phyloP scores from a whole-genome alignment of 2,113 vertebrate species.

The Trematomus loennbergii region DNA sequence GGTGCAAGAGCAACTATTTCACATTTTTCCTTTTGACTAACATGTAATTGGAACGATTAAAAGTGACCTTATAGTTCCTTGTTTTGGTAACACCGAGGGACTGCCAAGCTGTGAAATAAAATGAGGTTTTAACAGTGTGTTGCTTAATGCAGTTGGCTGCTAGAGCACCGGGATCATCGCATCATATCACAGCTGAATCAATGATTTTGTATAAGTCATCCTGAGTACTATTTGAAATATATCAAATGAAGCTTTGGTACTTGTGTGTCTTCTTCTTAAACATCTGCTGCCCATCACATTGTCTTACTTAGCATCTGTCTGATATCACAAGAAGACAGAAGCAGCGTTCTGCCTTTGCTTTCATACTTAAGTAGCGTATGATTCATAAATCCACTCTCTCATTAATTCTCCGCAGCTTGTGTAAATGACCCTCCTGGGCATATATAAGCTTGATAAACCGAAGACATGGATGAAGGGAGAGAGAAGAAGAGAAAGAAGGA shows the following conservation, averaged over 20 bases:
- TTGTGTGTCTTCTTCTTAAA: conserved; percentile 28
- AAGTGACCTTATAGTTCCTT: conserved; percentile 56
- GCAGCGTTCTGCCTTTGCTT: conserved; percentile 67
- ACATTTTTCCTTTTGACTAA: conserved; percentile 40
- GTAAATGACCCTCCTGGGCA: conserved; percentile 82
- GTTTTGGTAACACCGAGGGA: conserved; percentile 56
- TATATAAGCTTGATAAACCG: conserved; percentile 72
- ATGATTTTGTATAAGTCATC: conserved; percentile 22
- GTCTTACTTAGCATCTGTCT: conserved; percentile 61
- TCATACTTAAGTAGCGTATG: conserved; percentile 78
- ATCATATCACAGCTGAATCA: conserved; percentile 29
- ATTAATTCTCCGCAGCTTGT: conserved; percentile 76
- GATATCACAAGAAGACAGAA: conserved; percentile 57
- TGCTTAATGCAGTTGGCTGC: conserved; percentile 39
- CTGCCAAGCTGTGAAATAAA: conserved; percentile 53
- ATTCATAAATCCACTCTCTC: conserved; percentile 82
- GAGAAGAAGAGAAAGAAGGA: conserved; percentile 45
- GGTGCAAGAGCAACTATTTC: conserved; percentile 55
- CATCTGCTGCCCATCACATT: conserved; percentile 46
- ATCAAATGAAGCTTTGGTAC: conserved; percentile 6
- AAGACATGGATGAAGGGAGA: conserved; percentile 65
- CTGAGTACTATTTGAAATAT: conserved; percentile 19
- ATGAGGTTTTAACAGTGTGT: conserved; percentile 38
- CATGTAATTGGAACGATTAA: conserved; percentile 56
- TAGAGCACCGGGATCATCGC: conserved; percentile 38